Evolutionary conservation across 2,888 invertebrate species (phyloP), one percentile per base, ranked within the genome.

Genomic region (Trichopoda pennipes): DNA sequence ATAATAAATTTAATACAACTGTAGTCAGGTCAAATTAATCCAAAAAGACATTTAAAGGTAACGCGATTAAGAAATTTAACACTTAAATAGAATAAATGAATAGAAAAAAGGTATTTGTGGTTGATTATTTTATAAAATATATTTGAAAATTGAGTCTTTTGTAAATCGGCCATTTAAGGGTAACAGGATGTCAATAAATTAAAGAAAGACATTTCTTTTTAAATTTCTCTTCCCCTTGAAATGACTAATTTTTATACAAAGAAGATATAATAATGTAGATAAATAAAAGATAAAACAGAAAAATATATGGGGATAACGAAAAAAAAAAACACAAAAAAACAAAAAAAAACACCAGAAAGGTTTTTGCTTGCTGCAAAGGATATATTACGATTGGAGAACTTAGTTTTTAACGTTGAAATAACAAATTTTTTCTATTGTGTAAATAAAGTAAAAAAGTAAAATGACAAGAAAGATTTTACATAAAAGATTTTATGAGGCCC

Each of bases 151-250:
- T 38, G 9, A 70, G 16, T 38, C 60, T 72, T 80, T 80, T 75
- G 56, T 69, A 28, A 35, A n/a, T 17, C 55, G 7, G 19, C 23
- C 19, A 38, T 49, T 47, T 55, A 69, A 58, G 38, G 58, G 47
- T 47, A 74, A 49, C 78, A 78, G 81, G 81, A 81, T 78, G 64
- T 74, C 74, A 55, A 74, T 81, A 78, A 74, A 74, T 81, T 74
- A 64, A 81, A 74, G 69, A 74, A 66, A 73, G 63, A 74, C 77
- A 60, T 74, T 74, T 76, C n/a, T 69, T 77, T 58, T 78, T 28
- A 28, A 28, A 28, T 28, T 28, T 28, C 28, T 1, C 28, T 74
- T 74, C 64, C 70, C 17, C 44, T 47, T 21, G 2, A n/a, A 23
- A 32, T 44, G 35, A 32, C 51, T 60, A 51, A 53, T 60, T 68